Conservation (phyloP, 2,888 invertebrate species). For the Campoletis raptor region DNA sequence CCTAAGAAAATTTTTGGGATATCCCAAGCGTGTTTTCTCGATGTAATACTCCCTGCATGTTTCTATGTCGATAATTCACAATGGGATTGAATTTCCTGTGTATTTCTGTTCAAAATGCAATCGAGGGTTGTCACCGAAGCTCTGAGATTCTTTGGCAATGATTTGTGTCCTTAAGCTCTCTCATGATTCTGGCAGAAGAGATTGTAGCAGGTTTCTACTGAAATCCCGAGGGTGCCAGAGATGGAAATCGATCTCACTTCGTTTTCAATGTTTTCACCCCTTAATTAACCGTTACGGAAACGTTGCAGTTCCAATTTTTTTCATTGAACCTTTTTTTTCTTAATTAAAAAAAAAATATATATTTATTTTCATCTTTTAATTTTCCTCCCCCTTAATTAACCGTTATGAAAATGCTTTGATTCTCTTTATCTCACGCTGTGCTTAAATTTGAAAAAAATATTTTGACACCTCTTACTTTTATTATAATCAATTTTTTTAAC, state of each 20-base stretch:
- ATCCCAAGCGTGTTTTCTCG: background rate
- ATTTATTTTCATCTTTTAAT: background rate
- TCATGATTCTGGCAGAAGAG: background rate
- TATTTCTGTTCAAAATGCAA: constrained; percentile 23
- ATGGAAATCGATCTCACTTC: background rate
- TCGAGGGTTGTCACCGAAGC: constrained; percentile 21
- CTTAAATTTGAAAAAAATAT: background rate
- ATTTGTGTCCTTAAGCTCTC: constrained; percentile 20
- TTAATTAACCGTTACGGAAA: background rate
- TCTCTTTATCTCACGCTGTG: background rate
- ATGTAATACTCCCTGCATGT: constrained; percentile 4
- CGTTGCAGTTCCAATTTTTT: background rate
- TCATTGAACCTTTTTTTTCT: background rate
- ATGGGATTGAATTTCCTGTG: constrained; percentile 23
- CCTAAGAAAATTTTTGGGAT: background rate
- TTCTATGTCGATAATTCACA: constrained; percentile 22
- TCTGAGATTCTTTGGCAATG: constrained; percentile 22
- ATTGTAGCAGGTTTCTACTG: constrained; percentile 11
- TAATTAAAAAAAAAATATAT: background rate
- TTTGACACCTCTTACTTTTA: background rate
- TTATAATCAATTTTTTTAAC: background rate
- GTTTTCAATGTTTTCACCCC: background rate
- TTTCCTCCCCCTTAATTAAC: background rate
- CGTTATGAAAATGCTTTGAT: background rate
- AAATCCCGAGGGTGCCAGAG: background rate